Base-by-base conservation (phyloP, 2,113 vertebrate species). In the Myiozetetes cayanensis region DNA sequence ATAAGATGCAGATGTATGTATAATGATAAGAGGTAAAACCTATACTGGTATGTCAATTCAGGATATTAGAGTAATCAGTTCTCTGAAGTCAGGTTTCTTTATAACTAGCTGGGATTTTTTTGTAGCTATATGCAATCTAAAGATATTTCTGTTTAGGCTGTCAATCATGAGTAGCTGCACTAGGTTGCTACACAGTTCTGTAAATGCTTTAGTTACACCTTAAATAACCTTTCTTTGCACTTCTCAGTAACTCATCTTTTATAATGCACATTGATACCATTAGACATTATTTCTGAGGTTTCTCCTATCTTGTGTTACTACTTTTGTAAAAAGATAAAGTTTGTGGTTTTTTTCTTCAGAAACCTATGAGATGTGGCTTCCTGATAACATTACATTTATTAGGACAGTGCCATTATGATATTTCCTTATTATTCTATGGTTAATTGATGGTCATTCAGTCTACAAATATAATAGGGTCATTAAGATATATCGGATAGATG, bases 51-150 rank as follows among this genome's bases (percentile, higher is more conserved):
- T n/a, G 14, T 80, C 22, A 46, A 0, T 56, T 52, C 7, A 52
- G 12, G 24, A 30, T 63, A 18, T 75, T 75, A n/a, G 23, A 39
- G 18, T 35, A 30, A 53, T 62, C 13, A 17, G 9, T 66, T 66
- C 9, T 73, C n/a, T 79, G 28, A 75, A 75, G 17, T 46, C 59
- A 83, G 67, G 6, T 49, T 28, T 10, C 15, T 80, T 67, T 83
- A 6, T 50, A 61, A 16, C 5, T 30, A 61, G 17, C 6, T 50
- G 18, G 6, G 5, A 0, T 0, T n/a, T 53, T 82, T 74, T 91
- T 81, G 3, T 24, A 55, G 30, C 43, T 87, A 17, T 10, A 33
- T 2, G 1, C 27, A 88, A 39, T 67, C 7, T 56, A 39, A 78
- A 78, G 55, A 37, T 4, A 16, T 86, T 92, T 84, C 46, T 80